Base-by-base conservation (phyloP, 2,797 vertebrate genomes). In the Channallabes apus region DNA sequence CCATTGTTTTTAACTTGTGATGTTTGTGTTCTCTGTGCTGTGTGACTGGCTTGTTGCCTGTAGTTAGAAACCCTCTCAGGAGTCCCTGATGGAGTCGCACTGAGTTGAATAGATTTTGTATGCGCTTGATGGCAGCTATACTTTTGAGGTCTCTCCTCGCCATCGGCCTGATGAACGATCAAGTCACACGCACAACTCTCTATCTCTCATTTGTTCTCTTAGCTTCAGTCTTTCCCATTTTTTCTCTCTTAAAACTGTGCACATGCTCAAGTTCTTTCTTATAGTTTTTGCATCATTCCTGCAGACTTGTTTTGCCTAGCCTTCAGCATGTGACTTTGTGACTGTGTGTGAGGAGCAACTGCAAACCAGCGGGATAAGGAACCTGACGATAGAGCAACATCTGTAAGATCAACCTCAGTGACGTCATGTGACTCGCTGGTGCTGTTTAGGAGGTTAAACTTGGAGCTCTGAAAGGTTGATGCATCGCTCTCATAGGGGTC, bases 61-160 rank as follows among this genome's bases (percentile, higher is more conserved):
- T n/a, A 64, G 67, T 62, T 35, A 46, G 62, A n/a, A 56, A 84
- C 35, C 64, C 6, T 14, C 29, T 71, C 24, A n/a, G 38, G 64
- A 84, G 51, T n/a, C 41, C 22, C 32, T 14, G 46, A 58, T 11
- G 1, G 46, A 51, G 58, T 62, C n/a, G 2, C 6, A 38, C 32
- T 41, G 76, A 61, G 32, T 24, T 38, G 56, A 61, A 78, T 38
- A 61, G 32, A 3, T 38, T 87, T 71, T 84, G 78, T 72, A 65
- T 32, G 71, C 62, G 51, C 8, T 7, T 46, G 32, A 71, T n/a
- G 54, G 22, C 29, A 68, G 54, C 35, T 20, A 61, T n/a, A 29
- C 67, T n/a, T 86, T 85, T 86, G 86, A 84, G 54, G 58, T 71
- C 82, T 79, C 22, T n/a, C 72, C 77, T 76, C 51, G 75, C 59